Conservation (phyloP, 2,888 invertebrate genomes). For the Unio pictorum region DNA sequence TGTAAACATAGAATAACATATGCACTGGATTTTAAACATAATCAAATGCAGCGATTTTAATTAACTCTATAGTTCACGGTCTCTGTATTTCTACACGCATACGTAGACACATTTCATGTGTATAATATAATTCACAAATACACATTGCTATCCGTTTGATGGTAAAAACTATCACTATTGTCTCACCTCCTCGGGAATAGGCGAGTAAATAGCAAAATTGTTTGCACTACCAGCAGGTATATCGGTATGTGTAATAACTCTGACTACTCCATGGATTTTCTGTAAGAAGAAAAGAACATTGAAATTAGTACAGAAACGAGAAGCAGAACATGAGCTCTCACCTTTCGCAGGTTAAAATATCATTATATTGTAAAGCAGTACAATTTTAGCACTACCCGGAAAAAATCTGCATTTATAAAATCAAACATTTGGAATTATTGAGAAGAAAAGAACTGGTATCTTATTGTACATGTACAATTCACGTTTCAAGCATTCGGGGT, state of each 20-base stretch:
- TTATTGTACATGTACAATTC: too few relatives aligned
- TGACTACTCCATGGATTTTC: slow-evolving; percentile 79
- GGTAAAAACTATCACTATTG: neutral
- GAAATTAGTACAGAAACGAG: neutral
- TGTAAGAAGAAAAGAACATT: slow-evolving; percentile 65
- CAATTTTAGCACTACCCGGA: too few relatives aligned
- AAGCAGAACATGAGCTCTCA: neutral
- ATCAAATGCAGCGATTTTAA: too few relatives aligned
- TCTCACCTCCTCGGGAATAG: slow-evolving; percentile 20
- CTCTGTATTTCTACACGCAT: too few relatives aligned
- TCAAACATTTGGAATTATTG: too few relatives aligned
- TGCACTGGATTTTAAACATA: too few relatives aligned
- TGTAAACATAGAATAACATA: too few relatives aligned
- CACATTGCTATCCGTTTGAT: neutral
- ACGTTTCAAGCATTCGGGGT: too few relatives aligned
- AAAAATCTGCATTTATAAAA: too few relatives aligned
- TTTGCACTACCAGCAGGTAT: slow-evolving; percentile 78
- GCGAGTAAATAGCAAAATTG: slow-evolving; percentile 33
- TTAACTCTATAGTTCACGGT: too few relatives aligned
- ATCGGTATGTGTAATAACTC: slow-evolving; percentile 79
- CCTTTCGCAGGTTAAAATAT: neutral
- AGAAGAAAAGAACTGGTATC: too few relatives aligned
- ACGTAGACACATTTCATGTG: neutral
- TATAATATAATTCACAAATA: neutral
- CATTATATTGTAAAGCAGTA: too few relatives aligned